phyloP scores from a whole-genome alignment of 2,113 vertebrate species.

The Aleadryas rufinucha region DNA sequence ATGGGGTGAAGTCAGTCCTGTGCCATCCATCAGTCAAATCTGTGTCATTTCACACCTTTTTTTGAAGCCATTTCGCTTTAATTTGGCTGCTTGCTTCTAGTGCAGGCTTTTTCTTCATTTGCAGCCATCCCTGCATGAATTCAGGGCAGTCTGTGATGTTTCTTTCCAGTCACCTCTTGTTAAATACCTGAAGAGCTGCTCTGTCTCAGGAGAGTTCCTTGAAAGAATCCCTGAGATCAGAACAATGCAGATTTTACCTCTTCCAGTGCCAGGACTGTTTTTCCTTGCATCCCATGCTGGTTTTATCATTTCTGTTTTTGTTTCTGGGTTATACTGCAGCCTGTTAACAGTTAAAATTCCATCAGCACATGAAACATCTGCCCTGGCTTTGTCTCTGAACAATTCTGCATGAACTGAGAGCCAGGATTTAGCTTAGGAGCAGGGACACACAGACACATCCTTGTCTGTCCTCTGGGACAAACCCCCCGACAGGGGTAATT shows the following conservation, averaged over 20 bases:
- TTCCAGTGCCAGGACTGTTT: not conserved
- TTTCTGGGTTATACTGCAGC: not conserved
- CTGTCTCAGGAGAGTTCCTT: not conserved
- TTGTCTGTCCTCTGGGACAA: not conserved
- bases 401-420: not conserved
- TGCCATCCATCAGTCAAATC: not conserved
- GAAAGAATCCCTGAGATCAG: not conserved
- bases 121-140: not conserved
- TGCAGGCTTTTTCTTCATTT: not conserved
- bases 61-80: not conserved
- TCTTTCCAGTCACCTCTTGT: not conserved
- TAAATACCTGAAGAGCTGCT: not conserved
- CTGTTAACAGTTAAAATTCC: not conserved
- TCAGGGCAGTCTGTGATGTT: not conserved
- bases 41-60: not conserved
- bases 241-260: not conserved
- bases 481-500: not conserved
- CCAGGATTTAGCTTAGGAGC: not conserved
- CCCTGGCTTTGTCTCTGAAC: not conserved
- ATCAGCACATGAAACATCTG: not conserved
- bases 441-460: not conserved
- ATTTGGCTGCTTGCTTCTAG: not conserved
- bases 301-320: not conserved
- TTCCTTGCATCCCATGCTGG: not conserved
- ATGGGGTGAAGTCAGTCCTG: not conserved